Conservation (phyloP, 2,113 vertebrate genomes). For the Gulo gulo region DNA sequence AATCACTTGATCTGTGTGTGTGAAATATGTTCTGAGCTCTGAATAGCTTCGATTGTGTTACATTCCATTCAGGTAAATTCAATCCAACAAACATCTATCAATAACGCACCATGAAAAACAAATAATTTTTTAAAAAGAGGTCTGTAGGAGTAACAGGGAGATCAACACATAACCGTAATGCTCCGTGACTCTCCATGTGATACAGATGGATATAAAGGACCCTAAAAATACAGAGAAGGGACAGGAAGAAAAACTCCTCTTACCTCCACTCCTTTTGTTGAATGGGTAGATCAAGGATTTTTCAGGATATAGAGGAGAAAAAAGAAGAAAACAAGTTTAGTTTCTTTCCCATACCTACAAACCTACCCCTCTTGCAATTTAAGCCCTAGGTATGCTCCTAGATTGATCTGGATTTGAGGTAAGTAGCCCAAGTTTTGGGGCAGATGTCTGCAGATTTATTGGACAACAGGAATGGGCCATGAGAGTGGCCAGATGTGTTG, state of each 20-base stretch:
- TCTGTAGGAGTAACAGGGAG: background rate
- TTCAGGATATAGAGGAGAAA: slow-evolving; percentile 13
- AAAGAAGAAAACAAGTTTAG: background rate
- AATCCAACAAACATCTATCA: background rate
- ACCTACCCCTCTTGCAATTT: background rate
- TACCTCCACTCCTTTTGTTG: background rate
- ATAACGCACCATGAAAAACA: background rate
- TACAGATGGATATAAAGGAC: background rate
- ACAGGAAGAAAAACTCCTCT: background rate
- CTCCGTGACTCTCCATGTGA: background rate
- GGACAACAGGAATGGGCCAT: background rate
- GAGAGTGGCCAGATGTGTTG: background rate
- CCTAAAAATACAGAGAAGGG: background rate
- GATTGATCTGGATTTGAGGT: background rate
- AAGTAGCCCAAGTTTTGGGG: background rate
- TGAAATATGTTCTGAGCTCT: background rate
- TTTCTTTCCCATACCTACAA: background rate
- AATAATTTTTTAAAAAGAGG: background rate
- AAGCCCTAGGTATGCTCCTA: background rate
- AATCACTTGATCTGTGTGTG: slow-evolving; percentile 49
- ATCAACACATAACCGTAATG: background rate
- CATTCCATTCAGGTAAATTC: slow-evolving; percentile 30
- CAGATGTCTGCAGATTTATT: background rate
- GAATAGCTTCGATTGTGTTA: background rate
- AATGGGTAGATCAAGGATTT: background rate